Conservation (phyloP, 1,140 invertebrate genomes). For the Paramacrobiotus metropolitanus region DNA sequence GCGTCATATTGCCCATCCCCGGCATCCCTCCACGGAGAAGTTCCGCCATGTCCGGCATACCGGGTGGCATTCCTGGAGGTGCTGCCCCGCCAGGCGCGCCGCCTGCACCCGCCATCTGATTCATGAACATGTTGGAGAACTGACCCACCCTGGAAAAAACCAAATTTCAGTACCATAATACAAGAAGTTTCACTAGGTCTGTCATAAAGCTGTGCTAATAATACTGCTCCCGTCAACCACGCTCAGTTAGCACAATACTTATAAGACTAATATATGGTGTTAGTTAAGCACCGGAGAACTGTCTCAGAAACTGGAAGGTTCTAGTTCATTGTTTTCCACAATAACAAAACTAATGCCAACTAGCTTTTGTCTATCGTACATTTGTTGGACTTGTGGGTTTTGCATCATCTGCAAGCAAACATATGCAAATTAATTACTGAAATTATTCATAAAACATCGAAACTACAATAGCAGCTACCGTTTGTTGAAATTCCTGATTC, state of each 20-base stretch:
- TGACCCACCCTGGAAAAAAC: not conserved
- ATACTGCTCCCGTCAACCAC: too few species aligned
- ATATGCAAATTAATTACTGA: too few species aligned
- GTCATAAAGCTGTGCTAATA: too few species aligned
- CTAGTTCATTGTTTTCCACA: too few species aligned
- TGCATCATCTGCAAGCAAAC: constrained; percentile 1
- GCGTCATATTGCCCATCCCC: not conserved
- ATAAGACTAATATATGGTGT: too few species aligned
- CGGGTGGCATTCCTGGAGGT: not conserved
- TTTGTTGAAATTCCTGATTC: not conserved
- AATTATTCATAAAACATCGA: too few species aligned
- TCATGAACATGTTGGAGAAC: not conserved
- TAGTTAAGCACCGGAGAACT: too few species aligned
- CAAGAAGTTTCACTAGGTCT: too few species aligned
- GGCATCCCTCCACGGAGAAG: not conserved
- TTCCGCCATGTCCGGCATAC: not conserved
- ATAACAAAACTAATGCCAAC: not conserved
- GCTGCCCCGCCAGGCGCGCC: not conserved
- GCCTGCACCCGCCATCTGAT: constrained; percentile 4
- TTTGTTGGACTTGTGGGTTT: constrained; percentile 1
- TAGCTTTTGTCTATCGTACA: not conserved
- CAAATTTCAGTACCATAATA: too few species aligned
- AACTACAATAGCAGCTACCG: not conserved
- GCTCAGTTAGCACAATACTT: too few species aligned
- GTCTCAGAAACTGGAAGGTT: too few species aligned